Evolutionary conservation across 2,888 invertebrate genomes (phyloP), one percentile per base, ranked within the genome.

Genomic region (Tanypteryx hageni): DNA sequence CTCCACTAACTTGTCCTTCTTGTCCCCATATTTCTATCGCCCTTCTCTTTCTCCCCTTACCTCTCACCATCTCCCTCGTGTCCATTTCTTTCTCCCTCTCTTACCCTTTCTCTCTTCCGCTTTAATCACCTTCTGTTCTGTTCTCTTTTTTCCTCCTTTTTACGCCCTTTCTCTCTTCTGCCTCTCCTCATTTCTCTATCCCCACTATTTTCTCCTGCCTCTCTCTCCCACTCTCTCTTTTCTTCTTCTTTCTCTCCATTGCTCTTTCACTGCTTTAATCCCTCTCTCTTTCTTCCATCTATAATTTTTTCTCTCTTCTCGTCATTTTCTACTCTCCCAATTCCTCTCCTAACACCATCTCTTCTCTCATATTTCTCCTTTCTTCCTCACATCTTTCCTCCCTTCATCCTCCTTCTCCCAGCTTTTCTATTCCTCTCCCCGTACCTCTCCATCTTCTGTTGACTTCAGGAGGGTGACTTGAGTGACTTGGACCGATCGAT

Each of bases 401-500:
- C n/a, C 22, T 9, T 27, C 27, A 76, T 27, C 68, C 16, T 14
- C n/a, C 76, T n/a, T 11, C 22, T 22, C 27, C 27, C 76, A 44
- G 44, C 5, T 27, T 76, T 8, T 0, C 8, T 27, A 2, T 13
- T 22, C 76, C 13, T 64, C 64, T 0, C 64, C 16, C 64, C 0
- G 8, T 7, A 64, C n/a, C n/a, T 64, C 64, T 64, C 64, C 64
- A 64, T 18, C 76, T 76, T 27, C 76, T 27, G 27, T 76, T 76
- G 76, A 76, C 76, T 76, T 61, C 27, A 13, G 27, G 76, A 76
- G 27, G 76, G 27, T 76, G 76, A 68, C 68, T 68, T 68, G 68
- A 76, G 76, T 76, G 76, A 76, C 76, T 76, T 76, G n/a, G 64
- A 16, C 64, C 64, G 64, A 76, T 76, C 76, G 76, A 76, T 76